Evolutionary conservation across 1,140 invertebrate genomes (phyloP), one percentile per base, ranked within the genome.

Genomic region (Meloidogyne exigua): DNA sequence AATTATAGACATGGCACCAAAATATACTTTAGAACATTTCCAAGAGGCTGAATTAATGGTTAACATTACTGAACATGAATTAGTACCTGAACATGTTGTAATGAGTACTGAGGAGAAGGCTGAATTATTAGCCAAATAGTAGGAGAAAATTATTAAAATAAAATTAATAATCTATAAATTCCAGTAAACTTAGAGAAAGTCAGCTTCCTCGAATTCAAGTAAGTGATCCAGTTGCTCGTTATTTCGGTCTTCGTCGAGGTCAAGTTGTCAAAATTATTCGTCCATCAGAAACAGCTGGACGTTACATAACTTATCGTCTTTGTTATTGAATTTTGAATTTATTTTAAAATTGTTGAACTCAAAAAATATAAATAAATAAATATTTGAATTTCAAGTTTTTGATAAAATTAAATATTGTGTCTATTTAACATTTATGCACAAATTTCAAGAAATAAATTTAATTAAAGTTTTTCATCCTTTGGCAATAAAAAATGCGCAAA

Each of bases 1-100:
- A 0, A 88, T 99, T 65, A 92, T 94, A 7, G 96, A 99, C 84
- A 98, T 99, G 95, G 95, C 95, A 1, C 96, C 96, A 0, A 99
- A 99, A 89, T 99, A 99, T 87, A 98, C 96, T 84, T 88, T 99
- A 68, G 97, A 99, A 90, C 94, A 98, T 84, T 99, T 99, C 89
- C 87, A 98, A 13, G 97, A 99, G 89, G 95, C 95, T 0, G 97
- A 99, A 89, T 89, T 99, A 25, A 89, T 99, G 83, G 96, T 99
- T 68, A 99, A 99, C 88, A 98, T 99, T 32, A 99, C 96, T 7
- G 96, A 99, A 88, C 97, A 99, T 88, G 95, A 98, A 89, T 88
- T 99, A 80, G 96, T 99, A 7, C 97, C 97, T 0, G 95, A 99
- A 88, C 97, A 99, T 88, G 95, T 98, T 75, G 94, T 99, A 1